A percentile compares a stretch with the other conserved stretches of the same genome.
phyloP scores from a whole-genome alignment of 1,140 invertebrate genomes.

The Pseudoatta argentina region DNA sequence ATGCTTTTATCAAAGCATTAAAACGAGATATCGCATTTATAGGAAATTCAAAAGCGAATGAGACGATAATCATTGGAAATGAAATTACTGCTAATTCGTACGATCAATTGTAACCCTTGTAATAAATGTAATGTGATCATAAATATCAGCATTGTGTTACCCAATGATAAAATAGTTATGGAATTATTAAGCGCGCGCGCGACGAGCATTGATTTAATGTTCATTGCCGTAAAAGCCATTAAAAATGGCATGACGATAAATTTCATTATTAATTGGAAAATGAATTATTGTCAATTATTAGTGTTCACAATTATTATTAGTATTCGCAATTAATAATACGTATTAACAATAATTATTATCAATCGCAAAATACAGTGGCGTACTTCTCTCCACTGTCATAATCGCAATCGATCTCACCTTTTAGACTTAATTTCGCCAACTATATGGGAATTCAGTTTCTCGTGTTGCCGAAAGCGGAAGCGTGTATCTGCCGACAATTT shows the following conservation, averaged over 20 bases:
- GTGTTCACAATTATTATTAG: no score
- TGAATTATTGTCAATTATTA: slow-evolving; percentile 29
- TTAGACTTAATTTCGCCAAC: background rate
- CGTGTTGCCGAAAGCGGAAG: slow-evolving; percentile 21
- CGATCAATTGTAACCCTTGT: background rate
- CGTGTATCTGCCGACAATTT: background rate
- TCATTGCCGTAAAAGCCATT: background rate
- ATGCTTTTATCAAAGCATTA: background rate
- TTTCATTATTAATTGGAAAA: slow-evolving; percentile 18
- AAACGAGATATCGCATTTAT: background rate
- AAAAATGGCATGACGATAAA: slow-evolving; percentile 10
- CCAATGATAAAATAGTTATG: slow-evolving; percentile 18
- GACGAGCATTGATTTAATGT: background rate
- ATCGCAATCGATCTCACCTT: background rate
- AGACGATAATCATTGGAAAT: slow-evolving; percentile 11
- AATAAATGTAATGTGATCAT: background rate
- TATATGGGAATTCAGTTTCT: slow-evolving; percentile 4
- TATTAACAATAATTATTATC: slow-evolving; percentile 7
- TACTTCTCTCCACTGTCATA: background rate
- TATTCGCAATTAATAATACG: slow-evolving; percentile 21
- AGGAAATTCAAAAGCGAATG: background rate
- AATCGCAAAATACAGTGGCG: background rate
- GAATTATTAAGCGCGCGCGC: slow-evolving; percentile 2
- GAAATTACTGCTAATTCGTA: slow-evolving; percentile 27
- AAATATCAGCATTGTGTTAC: slow-evolving; percentile 6